These are phyloP conservation scores for rat (Rattus norvegicus) DNA, from an alignment of 2,113 vertebrate genomes.

Conservation along the genomic window DNA sequence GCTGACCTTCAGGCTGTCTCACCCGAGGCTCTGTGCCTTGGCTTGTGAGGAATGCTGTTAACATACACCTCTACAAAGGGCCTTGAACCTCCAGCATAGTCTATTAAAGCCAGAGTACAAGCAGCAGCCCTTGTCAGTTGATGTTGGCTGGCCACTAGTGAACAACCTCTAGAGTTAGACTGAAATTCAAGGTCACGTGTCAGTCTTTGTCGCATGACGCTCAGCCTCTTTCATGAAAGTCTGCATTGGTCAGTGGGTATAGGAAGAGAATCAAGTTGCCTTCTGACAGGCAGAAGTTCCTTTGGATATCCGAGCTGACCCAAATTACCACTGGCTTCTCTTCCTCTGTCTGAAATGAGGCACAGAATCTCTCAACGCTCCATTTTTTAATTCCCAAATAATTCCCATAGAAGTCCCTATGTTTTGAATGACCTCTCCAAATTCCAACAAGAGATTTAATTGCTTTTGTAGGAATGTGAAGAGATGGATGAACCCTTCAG, in stretches of 20 bases:
- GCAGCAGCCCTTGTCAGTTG: not conserved
- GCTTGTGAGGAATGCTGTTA: too few species aligned
- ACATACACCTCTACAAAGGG: not conserved
- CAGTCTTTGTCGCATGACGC: not conserved
- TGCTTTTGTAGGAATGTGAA: not conserved
- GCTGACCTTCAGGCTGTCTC: not conserved
- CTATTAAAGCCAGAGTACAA: not conserved
- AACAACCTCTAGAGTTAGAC: slow-evolving; percentile 38
- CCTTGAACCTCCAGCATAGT: not conserved
- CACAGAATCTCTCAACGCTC: not conserved
- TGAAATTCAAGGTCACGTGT: not conserved
- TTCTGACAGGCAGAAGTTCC: not conserved
- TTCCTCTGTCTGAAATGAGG: slow-evolving; percentile 36
- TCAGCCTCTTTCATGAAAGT: not conserved
- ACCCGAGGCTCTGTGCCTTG: not conserved
- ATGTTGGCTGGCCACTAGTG: not conserved
- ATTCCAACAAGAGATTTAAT: not conserved
- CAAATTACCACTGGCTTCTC: not conserved
- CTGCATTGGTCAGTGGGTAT: not conserved
- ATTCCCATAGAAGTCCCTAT: not conserved
- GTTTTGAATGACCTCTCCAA: not conserved
- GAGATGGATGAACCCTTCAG: not conserved
- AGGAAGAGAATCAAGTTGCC: not conserved
- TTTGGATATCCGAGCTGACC: not conserved
- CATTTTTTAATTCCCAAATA: not conserved